phyloP scores from a whole-genome alignment of 1,140 invertebrate genomes.

The Anastatus disparis region DNA sequence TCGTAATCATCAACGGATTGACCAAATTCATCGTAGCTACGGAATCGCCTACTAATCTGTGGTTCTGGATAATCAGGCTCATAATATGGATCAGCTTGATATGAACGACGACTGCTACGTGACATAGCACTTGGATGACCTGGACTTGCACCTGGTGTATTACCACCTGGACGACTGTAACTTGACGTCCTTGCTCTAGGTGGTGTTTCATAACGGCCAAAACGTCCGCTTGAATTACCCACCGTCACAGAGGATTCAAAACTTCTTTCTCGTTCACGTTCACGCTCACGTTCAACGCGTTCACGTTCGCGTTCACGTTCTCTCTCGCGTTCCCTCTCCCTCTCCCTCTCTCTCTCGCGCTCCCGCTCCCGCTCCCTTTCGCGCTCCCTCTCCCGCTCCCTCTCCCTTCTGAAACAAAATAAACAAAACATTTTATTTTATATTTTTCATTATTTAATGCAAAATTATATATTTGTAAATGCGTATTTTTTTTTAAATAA shows the following conservation, averaged over 20 bases:
- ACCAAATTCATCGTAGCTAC: constrained; percentile 74
- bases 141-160: constrained; percentile 62
- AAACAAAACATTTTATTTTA: constrained; percentile 2
- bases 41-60: constrained; percentile 62
- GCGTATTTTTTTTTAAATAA: no score
- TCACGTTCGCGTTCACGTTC: constrained; percentile 28
- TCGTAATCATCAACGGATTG: constrained; percentile 73
- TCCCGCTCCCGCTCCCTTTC: constrained; percentile 20
- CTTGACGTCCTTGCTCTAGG: constrained; percentile 63
- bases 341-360: constrained; percentile 16
- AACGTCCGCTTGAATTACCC: constrained; percentile 61
- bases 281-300: constrained; percentile 34
- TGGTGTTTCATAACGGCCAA: constrained; percentile 64
- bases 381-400: constrained; percentile 12
- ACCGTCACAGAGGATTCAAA: constrained; percentile 62
- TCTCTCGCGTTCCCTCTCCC: constrained; percentile 19
- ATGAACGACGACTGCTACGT: constrained; percentile 52
- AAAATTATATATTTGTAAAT: no score
- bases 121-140: constrained; percentile 62
- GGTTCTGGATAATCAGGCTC: constrained; percentile 63
- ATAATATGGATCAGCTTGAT: constrained; percentile 62
- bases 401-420: constrained; percentile 49
- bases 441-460: no score
- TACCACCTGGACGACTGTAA: constrained; percentile 61
- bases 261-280: constrained; percentile 51